Conservation (phyloP, 2,888 invertebrate species). For the Rhingia rostrata region DNA sequence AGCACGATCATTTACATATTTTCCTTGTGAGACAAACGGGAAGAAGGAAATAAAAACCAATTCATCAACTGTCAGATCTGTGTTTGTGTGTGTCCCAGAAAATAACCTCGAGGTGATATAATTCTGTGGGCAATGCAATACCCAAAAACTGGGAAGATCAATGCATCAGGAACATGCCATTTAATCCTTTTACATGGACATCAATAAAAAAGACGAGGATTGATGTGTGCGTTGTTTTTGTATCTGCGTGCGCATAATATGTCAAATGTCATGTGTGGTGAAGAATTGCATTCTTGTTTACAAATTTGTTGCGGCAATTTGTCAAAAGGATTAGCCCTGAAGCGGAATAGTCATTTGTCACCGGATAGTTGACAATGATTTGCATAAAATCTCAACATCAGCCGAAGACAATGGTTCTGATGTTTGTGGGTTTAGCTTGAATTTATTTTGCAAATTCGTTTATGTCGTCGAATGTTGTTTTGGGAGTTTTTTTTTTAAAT, state of each 20-base stretch:
- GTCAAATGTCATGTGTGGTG: slow-evolving; percentile 43
- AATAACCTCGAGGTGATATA: slow-evolving; percentile 70
- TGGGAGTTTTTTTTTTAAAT: neutral
- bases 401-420: no score
- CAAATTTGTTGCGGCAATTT: slow-evolving; percentile 65
- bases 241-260: slow-evolving; percentile 26
- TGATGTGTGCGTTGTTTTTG: slow-evolving; percentile 24
- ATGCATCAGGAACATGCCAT: neutral
- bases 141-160: neutral
- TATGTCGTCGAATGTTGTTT: no score
- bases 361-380: neutral
- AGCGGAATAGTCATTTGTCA: slow-evolving; percentile 26
- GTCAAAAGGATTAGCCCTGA: slow-evolving; percentile 50
- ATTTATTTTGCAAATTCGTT: slow-evolving; percentile 3
- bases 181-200: slow-evolving; percentile 70
- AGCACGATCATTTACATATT: slow-evolving; percentile 64
- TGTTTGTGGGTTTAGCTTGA: neutral
- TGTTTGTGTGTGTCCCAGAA: slow-evolving; percentile 50
- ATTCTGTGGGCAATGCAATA: slow-evolving; percentile 62
- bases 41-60: slow-evolving; percentile 41
- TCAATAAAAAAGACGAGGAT: slow-evolving; percentile 37
- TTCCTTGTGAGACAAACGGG: slow-evolving; percentile 9
- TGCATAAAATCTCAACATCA: no score
- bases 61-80: slow-evolving; percentile 68
- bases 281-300: slow-evolving; percentile 46